A percentile compares a stretch with the other conserved stretches of the same genome.
Conservation (phyloP, 2,113 vertebrate species). For the Meriones unguiculatus region DNA sequence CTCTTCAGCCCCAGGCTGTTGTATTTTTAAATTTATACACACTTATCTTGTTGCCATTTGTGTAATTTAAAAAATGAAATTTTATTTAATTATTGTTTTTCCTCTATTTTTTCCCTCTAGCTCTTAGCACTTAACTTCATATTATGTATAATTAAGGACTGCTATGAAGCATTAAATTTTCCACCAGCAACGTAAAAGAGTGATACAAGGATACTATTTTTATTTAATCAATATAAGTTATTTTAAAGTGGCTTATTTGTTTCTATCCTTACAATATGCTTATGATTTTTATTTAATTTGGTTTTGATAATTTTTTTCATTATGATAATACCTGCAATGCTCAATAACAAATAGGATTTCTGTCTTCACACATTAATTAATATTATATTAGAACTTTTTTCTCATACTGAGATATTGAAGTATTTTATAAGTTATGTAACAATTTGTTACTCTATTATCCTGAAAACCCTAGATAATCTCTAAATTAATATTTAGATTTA, state of each 20-base stretch:
- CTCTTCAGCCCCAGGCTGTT: too few relatives aligned
- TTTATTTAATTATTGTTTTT: background rate
- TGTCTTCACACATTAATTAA: background rate
- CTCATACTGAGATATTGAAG: background rate
- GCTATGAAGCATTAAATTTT: background rate
- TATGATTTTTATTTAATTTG: background rate
- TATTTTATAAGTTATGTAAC: background rate
- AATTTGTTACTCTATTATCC: background rate
- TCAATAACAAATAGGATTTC: background rate
- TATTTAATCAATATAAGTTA: background rate
- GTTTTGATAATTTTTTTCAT: background rate
- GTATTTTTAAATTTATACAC: background rate
- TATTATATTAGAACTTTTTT: background rate
- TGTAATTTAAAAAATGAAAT: background rate
- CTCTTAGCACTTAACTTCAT: background rate
- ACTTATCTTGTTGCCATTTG: background rate
- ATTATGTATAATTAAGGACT: background rate
- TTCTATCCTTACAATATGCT: background rate
- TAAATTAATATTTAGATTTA: background rate
- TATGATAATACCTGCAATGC: background rate
- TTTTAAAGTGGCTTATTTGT: background rate
- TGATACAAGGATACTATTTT: background rate
- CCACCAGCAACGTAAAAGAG: background rate
- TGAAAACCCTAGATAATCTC: background rate
- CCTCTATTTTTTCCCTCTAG: background rate